A percentile compares a stretch with the other conserved stretches of the same genome.
Evolutionary conservation across 1,140 invertebrate species (phyloP).

Genomic region (Drosophila parvula): DNA sequence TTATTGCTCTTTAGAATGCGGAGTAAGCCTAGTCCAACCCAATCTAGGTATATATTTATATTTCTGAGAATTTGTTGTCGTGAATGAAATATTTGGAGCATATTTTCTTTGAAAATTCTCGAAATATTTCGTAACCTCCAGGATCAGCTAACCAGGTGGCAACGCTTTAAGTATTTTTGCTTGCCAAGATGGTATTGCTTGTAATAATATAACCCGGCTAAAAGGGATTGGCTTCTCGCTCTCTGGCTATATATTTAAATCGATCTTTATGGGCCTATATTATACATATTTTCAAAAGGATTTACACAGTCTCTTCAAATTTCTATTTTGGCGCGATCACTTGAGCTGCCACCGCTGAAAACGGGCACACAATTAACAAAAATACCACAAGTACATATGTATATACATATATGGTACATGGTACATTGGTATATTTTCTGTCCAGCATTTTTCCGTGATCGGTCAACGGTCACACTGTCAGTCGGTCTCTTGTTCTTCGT

Average conservation of each 20-base stretch:
- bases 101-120: not conserved
- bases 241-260: not conserved
- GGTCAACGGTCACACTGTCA: not conserved
- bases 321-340: not conserved
- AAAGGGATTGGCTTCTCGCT: not conserved
- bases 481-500: constrained; percentile 10
- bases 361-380: not conserved
- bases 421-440: not conserved
- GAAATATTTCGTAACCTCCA: not conserved
- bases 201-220: not conserved
- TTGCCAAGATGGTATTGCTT: not conserved
- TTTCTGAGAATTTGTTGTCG: not conserved
- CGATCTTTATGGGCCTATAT: not conserved
- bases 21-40: no score
- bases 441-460: not conserved
- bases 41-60: not conserved
- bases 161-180: not conserved
- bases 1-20: not conserved
- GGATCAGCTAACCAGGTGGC: not conserved
- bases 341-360: not conserved
- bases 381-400: not conserved
- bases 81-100: no score
- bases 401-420: no score
- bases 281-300: not conserved
- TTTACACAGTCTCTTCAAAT: not conserved